Base-by-base conservation (phyloP, 2,888 invertebrate species). In the Philaethria dido region DNA sequence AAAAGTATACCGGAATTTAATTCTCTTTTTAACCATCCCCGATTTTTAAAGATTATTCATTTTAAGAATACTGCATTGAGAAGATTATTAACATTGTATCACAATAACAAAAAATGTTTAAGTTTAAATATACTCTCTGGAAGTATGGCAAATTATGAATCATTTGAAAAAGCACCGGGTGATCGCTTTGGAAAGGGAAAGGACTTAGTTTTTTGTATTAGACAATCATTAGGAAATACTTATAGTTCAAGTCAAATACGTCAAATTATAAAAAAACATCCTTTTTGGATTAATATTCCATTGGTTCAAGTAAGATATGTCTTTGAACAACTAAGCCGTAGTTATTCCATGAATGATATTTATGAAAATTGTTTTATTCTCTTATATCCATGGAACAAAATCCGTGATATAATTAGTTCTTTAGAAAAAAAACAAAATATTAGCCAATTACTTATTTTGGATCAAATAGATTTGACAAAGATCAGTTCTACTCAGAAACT, bases 201-300 rank as follows among this genome's bases (percentile, higher is more conserved):
- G 75, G 92, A 92, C 70, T 77, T 92, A 68, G 50, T 92, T 18
- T 92, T 89, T 72, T 89, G 87, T 71, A 78, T 92, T 69, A 80
- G 83, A 52, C 82, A 89, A 69, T 79, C 76, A 44, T 74, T 92
- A 45, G 84, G 83, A 14, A 84, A 77, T 33, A 75, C 76, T 50
- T 89, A 81, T 70, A 81, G 74, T 70, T 74, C 75, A 13, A 79
- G 62, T 72, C 75, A 81, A 42, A 76, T 92, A 69, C 77, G 86
- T 29, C 82, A 80, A 64, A 69, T 71, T 16, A 70, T 92, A 60
- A 90, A 81, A 73, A 82, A 85, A 70, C 91, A 92, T 73, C 91
- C 92, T 55, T 92, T 84, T 78, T 92, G 92, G 92, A 86, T 90
- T 11, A 89, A 92, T 73, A 84, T 87, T 72, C 89, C 92, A 25